Conservation (phyloP, 2,888 invertebrate genomes). For the Coelinius sp. region DNA sequence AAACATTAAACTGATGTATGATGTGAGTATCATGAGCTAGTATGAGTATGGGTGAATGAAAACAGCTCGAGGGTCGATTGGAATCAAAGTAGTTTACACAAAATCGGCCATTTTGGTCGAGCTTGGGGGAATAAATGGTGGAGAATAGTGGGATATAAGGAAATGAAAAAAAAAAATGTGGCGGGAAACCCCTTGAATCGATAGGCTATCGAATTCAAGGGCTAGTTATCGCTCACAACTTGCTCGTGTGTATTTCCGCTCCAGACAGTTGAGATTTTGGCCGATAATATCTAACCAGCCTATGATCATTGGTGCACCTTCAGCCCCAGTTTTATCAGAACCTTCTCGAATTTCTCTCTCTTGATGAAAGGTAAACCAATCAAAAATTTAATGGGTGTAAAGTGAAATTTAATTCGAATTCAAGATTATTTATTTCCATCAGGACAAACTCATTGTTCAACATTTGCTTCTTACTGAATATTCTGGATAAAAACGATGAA, state of each 20-base stretch:
- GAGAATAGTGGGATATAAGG: not conserved
- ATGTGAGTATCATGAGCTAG: not conserved
- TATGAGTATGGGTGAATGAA: not conserved
- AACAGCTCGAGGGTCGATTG: not conserved
- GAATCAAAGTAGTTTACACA: not conserved
- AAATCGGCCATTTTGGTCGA: not conserved
- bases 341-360: constrained; percentile 6
- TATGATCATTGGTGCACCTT: constrained; percentile 10
- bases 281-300: constrained; percentile 55
- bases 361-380: constrained; percentile 36
- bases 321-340: constrained; percentile 28
- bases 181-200: constrained; percentile 5
- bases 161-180: constrained; percentile 10
- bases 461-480: too few species aligned
- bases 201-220: constrained; percentile 21
- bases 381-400: constrained; percentile 18
- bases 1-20: not conserved
- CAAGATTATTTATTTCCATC: too few species aligned
- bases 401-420: not conserved
- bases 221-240: constrained; percentile 1
- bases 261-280: constrained; percentile 44
- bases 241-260: constrained; percentile 15
- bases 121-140: not conserved
- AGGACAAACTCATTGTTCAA: too few species aligned
- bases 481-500: too few species aligned